A percentile compares a stretch with the other conserved stretches of the same genome.
Conservation (phyloP, 2,888 invertebrate species). For the Dasypogon diadema region DNA sequence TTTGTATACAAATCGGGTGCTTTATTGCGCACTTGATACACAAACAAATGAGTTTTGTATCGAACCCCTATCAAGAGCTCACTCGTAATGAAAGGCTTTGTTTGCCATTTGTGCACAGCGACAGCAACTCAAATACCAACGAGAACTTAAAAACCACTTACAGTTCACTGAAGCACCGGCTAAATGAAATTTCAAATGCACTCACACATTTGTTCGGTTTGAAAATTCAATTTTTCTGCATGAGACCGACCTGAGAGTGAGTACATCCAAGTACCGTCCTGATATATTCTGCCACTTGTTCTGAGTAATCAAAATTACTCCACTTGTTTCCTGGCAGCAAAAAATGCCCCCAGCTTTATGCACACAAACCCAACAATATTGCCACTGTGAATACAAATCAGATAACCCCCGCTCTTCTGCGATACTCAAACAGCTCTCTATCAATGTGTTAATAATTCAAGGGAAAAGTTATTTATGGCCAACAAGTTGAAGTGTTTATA, state of each 20-base stretch:
- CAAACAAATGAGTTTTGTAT: slow-evolving; percentile 41
- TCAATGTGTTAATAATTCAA: slow-evolving; percentile 36
- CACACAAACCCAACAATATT: slow-evolving; percentile 8
- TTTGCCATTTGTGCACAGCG: slow-evolving; percentile 55
- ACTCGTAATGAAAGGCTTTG: slow-evolving; percentile 55
- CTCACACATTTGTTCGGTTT: slow-evolving; percentile 56
- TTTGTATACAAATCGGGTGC: slow-evolving; percentile 56
- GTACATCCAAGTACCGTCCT: slow-evolving; percentile 32
- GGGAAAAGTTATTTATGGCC: slow-evolving; percentile 50
- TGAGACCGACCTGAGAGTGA: slow-evolving; percentile 36
- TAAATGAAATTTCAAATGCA: slow-evolving; percentile 56
- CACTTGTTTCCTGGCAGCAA: slow-evolving; percentile 53
- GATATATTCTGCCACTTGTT: slow-evolving; percentile 55
- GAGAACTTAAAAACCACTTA: slow-evolving; percentile 53
- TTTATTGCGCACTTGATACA: slow-evolving; percentile 53
- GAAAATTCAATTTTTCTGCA: slow-evolving; percentile 54
- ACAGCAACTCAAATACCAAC: slow-evolving; percentile 42
- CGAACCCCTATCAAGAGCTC: slow-evolving; percentile 17
- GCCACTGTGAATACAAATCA: background rate
- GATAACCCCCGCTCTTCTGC: background rate
- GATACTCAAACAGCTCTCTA: background rate
- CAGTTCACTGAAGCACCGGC: slow-evolving; percentile 37
- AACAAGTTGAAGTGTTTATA: slow-evolving; percentile 56
- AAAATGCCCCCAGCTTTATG: slow-evolving; percentile 25
- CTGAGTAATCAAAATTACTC: slow-evolving; percentile 56